Conservation (phyloP, 2,797 vertebrate species). For the Propithecus perrieri region DNA sequence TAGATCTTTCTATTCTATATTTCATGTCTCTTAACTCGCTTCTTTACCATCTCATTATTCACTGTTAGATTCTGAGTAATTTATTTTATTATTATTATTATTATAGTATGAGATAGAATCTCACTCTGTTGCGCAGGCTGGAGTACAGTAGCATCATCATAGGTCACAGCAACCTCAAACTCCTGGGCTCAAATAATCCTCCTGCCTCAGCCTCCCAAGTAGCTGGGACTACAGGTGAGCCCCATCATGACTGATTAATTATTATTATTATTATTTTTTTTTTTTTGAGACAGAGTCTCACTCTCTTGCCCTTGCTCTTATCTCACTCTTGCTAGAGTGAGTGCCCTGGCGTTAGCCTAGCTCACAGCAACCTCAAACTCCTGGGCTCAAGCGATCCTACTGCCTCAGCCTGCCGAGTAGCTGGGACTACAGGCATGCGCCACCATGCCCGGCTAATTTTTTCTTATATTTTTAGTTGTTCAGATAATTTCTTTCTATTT, state of each 20-base stretch:
- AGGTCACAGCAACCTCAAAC: not conserved
- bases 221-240: not conserved
- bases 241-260: not conserved
- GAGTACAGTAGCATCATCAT: not conserved
- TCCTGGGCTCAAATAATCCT: not conserved
- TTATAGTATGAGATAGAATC: not conserved
- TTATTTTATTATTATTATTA: not conserved
- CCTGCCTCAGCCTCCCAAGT: not conserved
- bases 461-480: too few species aligned
- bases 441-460: too few species aligned
- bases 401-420: too few species aligned
- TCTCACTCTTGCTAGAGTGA: too few species aligned
- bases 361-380: too few species aligned
- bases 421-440: too few species aligned
- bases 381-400: too few species aligned
- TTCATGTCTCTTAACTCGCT: not conserved
- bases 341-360: too few species aligned
- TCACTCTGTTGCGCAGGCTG: not conserved
- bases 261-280: too few species aligned
- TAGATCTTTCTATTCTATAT: not conserved
- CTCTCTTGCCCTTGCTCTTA: too few species aligned
- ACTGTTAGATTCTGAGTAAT: not conserved
- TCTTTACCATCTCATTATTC: not conserved
- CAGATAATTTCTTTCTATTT: too few species aligned
- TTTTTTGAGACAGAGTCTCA: too few species aligned